Conservation (phyloP, 2,113 vertebrate species). For the Hyla sarda region DNA sequence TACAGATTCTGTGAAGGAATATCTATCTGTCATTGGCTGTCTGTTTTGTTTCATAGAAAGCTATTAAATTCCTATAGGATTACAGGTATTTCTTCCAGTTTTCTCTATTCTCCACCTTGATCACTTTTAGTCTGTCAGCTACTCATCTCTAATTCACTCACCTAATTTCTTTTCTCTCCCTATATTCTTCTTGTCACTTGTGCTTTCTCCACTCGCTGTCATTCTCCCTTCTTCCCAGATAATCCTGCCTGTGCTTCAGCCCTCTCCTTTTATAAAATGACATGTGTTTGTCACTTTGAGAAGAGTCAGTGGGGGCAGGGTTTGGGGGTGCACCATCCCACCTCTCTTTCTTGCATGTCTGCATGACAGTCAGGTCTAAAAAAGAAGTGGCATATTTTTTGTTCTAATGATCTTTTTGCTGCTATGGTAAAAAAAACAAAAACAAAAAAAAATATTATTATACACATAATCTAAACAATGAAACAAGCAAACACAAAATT, state of each 20-base stretch:
- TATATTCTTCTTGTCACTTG: constrained; percentile 31
- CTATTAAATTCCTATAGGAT: not conserved
- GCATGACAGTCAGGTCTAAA: constrained; percentile 51
- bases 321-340: constrained; percentile 42
- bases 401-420: constrained; percentile 43
- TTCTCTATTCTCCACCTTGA: not conserved
- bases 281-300: constrained; percentile 59
- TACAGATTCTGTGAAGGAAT: not conserved
- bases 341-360: constrained; percentile 49
- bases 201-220: constrained; percentile 30
- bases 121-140: constrained; percentile 8
- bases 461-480: not conserved
- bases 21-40: not conserved
- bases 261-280: constrained; percentile 52
- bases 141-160: constrained; percentile 30
- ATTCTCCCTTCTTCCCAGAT: constrained; percentile 46
- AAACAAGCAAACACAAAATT: not conserved
- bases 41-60: not conserved
- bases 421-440: constrained; percentile 36
- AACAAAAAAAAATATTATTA: constrained; percentile 15
- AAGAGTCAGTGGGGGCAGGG: constrained; percentile 43
- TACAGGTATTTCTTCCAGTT: not conserved
- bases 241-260: constrained; percentile 47
- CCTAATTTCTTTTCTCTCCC: constrained; percentile 9
- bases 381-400: constrained; percentile 28